Base-by-base conservation (phyloP, 2,797 vertebrate species). In the Anas bahamensis region DNA sequence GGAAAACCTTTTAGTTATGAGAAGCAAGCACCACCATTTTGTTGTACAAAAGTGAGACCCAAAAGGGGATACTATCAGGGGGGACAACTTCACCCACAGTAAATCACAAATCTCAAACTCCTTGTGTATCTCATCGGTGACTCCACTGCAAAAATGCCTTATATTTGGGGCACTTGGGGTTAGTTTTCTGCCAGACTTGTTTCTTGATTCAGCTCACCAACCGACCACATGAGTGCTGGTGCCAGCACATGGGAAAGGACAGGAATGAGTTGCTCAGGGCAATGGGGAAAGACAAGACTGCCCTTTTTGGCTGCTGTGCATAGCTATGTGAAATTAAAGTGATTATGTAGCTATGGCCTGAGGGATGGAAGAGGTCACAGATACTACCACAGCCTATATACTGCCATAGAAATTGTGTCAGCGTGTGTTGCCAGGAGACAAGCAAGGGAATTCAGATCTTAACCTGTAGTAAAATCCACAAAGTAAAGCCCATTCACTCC, bases 321-420 rank as follows among this genome's bases (percentile, higher is more conserved):
- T 88, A 86, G 93, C 94, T 96, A 94, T 19, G 68, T 84, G 94
- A 96, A 96, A 96, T 96, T 95, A 90, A 95, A 94, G 91, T 89
- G 89, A 96, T 96, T 95, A 95, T 73, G 89, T 92, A 95, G 94
- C 89, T 89, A 88, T 79, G 74, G 89, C 94, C 93, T 77, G 80
- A 92, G 91, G 93, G 80, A 84, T 29, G 80, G 93, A 95, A 94
- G 92, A 95, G 93, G 94, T 90, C 93, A 96, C 68, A 79, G 83
- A 96, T 94, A 88, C 89, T 84, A 82, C 83, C 55, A 86, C 60
- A 91, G 85, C 74, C 85, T 74, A 82, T 64, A 79, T 94, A 93
- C 77, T 74, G 79, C 87, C 82, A 73, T 12, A 74, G 87, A 94
- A 93, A 95, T 74, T 65, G 92, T 93, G 87, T 94, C 91, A 86